A percentile compares a stretch with the other conserved stretches of the same genome.
Evolutionary conservation across 2,888 invertebrate species (phyloP).

Genomic region (Pharmacophagus antenor): DNA sequence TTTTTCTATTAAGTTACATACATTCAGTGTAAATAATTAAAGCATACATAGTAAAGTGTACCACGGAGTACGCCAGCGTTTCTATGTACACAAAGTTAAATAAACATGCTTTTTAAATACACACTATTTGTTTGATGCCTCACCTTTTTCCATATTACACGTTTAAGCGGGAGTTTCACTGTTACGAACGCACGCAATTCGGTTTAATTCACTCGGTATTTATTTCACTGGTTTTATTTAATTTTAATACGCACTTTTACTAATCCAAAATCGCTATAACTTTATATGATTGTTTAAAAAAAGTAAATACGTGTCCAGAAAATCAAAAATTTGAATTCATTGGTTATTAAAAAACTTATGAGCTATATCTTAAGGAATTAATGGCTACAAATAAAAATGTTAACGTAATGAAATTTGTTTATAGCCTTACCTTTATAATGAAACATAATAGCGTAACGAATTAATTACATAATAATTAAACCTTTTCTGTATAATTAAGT

Average conservation of each 20-base stretch:
- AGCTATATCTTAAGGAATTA: no score
- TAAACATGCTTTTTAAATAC: conserved; percentile 61
- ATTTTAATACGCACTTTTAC: background rate
- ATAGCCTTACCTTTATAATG: no score
- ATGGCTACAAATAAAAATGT: no score
- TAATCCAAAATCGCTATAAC: background rate
- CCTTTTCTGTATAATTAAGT: no score
- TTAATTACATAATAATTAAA: no score
- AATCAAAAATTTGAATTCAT: background rate
- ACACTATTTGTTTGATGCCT: conserved; percentile 62
- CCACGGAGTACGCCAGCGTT: conserved; percentile 48
- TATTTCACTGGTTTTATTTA: no score
- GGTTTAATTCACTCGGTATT: background rate
- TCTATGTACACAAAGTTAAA: conserved; percentile 54
- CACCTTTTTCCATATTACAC: conserved; percentile 51
- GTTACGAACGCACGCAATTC: conserved; percentile 5
- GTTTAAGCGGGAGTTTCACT: conserved; percentile 32
- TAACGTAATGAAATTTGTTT: no score
- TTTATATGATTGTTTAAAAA: background rate
- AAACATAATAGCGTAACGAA: no score
- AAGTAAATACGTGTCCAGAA: background rate
- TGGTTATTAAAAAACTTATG: no score
- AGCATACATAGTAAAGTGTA: conserved; percentile 46
- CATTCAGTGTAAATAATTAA: conserved; percentile 44
- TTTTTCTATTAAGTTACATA: conserved; percentile 40